These are phyloP conservation scores for Arizona elegans DNA, from an alignment of 2,113 vertebrate species.

Conservation along the genomic window DNA sequence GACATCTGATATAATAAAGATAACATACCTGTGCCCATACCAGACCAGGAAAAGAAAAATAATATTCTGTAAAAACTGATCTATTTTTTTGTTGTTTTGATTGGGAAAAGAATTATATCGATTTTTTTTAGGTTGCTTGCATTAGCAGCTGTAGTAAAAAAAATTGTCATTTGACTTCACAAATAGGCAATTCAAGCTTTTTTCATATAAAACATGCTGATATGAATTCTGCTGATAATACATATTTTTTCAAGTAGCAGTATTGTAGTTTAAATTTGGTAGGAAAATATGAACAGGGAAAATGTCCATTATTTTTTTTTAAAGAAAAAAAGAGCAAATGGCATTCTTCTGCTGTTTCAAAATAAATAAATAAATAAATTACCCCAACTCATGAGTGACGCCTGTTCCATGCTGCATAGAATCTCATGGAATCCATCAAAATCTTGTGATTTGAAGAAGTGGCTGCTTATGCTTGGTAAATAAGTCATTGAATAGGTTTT, in stretches of 20 bases:
- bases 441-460: not conserved
- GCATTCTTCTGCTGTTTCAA: not conserved
- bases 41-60: not conserved
- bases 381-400: not conserved
- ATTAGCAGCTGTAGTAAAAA: not conserved
- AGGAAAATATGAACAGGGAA: not conserved
- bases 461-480: not conserved
- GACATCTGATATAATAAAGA: not conserved
- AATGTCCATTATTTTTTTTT: not conserved
- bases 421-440: not conserved
- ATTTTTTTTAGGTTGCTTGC: not conserved
- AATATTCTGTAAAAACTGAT: not conserved
- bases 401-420: not conserved
- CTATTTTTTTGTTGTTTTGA: not conserved
- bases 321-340: not conserved
- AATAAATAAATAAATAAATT: not conserved
- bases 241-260: not conserved
- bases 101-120: not conserved
- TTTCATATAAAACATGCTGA: not conserved
- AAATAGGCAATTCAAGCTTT: not conserved
- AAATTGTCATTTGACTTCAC: not conserved
- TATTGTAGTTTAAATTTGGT: conserved; percentile 5
- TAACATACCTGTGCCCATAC: not conserved
- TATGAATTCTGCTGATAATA: not conserved
- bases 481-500: not conserved